Base-by-base conservation (phyloP, 1,140 invertebrate species). In the Aphelenchoides fujianensis region DNA sequence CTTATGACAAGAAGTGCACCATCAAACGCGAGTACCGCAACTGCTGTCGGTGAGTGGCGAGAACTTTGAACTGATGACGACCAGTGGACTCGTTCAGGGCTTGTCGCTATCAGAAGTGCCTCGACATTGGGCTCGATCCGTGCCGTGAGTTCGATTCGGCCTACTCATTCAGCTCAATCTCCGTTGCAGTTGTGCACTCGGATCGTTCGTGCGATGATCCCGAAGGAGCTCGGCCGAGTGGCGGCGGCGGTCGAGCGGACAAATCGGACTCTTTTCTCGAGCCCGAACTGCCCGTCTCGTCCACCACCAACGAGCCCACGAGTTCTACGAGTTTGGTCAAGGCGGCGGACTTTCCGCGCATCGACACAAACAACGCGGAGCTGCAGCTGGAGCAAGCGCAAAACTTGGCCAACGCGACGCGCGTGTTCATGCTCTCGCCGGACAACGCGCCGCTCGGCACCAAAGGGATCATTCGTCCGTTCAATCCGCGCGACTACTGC, bases 1-100 rank as follows among this genome's bases (percentile, higher is more conserved):
- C 73, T n/a, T 70, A 74, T 30, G 69, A 74, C n/a, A 75, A 66
- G 19, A 19, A 74, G 23, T 71, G 70, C 36, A 35, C 3, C 72
- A 71, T 71, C 35, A 66, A 34, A 73, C 31, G 36, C n/a, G 63
- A 37, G 30, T 34, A 66, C 16, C 16, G 1, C 0, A 66, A 36
- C 34, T 66, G 31, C 34, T 66, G 28, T 19, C 3, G 28, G 63
- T 59, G 23, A 59, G 27, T 55, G 12, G 34, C 31, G 53, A 30
- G 1, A 16, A 66, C 31, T 66, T 19, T 30, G 23, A n/a, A 35
- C 31, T 66, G 23, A 37, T 55, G 32, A 36, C 63, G 36, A n/a
- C n/a, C n/a, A n/a, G n/a, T n/a, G n/a, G 12, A 36, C 32, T 66
- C 32, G 23, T 66, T 12, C 32, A 34, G 63, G 30, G 63, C 63